A percentile compares a stretch with the other conserved stretches of the same genome.
These are phyloP conservation scores for Xestoiulus laeticollis DNA, from an alignment of 2,888 invertebrate genomes.

Conservation along the genomic window DNA sequence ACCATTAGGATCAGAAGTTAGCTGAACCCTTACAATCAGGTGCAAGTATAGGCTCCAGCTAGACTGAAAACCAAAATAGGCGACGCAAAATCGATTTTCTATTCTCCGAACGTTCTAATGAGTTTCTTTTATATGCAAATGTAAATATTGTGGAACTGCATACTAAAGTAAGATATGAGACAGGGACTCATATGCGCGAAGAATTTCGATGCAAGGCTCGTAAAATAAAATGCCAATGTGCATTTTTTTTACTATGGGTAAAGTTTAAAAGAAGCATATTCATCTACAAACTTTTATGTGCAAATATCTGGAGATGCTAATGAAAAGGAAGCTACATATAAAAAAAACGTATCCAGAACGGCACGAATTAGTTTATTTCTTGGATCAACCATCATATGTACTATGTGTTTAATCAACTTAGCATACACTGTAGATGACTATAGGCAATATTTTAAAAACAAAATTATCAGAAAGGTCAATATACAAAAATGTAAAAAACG, in stretches of 20 bases:
- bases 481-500: too few relatives aligned
- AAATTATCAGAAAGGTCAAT: too few relatives aligned
- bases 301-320: not conserved
- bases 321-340: not conserved
- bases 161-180: not conserved
- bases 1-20: not conserved
- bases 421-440: not conserved
- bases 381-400: too few relatives aligned
- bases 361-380: too few relatives aligned
- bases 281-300: not conserved
- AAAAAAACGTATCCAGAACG: too few relatives aligned
- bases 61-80: not conserved
- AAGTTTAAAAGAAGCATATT: not conserved
- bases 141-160: slow-evolving; percentile 24
- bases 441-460: too few relatives aligned
- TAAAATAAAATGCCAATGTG: not conserved
- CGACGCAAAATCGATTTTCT: not conserved
- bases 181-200: not conserved
- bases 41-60: not conserved
- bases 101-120: slow-evolving; percentile 5
- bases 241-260: not conserved
- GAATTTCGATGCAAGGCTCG: not conserved
- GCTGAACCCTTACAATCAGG: not conserved
- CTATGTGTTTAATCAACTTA: too few relatives aligned
- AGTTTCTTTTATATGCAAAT: slow-evolving; percentile 43